These are phyloP conservation scores for Agrochola litura DNA, from an alignment of 2,888 invertebrate genomes.

Conservation along the genomic window DNA sequence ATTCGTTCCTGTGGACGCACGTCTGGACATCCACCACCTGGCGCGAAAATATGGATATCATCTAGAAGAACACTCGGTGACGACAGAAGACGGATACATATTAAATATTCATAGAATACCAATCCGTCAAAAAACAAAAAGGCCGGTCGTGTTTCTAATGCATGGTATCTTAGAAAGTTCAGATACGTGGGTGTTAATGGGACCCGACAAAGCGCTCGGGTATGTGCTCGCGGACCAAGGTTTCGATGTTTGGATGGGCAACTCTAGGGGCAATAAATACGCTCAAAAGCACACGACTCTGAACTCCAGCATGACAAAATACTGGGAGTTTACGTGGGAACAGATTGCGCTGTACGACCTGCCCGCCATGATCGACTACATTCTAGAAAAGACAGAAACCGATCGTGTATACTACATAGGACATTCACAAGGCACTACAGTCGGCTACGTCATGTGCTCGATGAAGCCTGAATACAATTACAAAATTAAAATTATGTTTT, in stretches of 20 bases:
- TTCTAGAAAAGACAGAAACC: conserved; percentile 86
- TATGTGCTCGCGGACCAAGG: conserved; percentile 92
- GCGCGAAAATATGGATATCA: conserved; percentile 75
- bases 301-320: conserved; percentile 66
- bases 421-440: conserved; percentile 92
- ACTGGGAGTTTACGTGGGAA: conserved; percentile 92
- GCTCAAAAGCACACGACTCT: conserved; percentile 73
- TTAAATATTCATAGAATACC: conserved; percentile 80
- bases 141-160: conserved; percentile 92
- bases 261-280: conserved; percentile 94
- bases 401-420: conserved; percentile 92
- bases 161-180: conserved; percentile 93
- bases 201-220: conserved; percentile 91
- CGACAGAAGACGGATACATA: conserved; percentile 81
- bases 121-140: conserved; percentile 59
- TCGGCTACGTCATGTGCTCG: conserved; percentile 90
- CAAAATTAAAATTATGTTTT: conserved; percentile 89
- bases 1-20: conserved; percentile 71
- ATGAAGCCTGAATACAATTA: conserved; percentile 89
- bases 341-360: conserved; percentile 94
- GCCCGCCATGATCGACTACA: conserved; percentile 93
- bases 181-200: conserved; percentile 86
- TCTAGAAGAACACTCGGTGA: conserved; percentile 77
- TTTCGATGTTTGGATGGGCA: conserved; percentile 96
- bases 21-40: conserved; percentile 74